Conservation (phyloP, 2,113 vertebrate genomes). For the Hystrix brachyura region DNA sequence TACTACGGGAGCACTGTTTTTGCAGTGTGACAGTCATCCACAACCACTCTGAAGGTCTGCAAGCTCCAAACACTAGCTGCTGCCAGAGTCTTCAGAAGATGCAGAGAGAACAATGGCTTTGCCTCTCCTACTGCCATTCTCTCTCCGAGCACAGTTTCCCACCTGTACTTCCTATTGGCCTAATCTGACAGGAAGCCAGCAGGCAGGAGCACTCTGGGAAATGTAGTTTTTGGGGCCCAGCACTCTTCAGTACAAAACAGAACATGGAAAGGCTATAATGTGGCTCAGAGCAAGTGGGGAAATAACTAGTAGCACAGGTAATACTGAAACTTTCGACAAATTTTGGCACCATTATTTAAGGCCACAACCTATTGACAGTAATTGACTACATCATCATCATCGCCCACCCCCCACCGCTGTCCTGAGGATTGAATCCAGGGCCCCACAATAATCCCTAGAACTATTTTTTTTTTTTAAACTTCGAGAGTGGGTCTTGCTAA, state of each 20-base stretch:
- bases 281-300: background rate
- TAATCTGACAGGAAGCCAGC: slow-evolving; percentile 23
- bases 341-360: background rate
- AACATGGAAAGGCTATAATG: background rate
- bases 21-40: background rate
- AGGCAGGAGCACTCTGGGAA: slow-evolving; percentile 3
- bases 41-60: background rate
- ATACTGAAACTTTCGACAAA: background rate
- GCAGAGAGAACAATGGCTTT: background rate
- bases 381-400: background rate
- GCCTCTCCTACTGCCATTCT: background rate
- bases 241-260: background rate
- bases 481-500: background rate
- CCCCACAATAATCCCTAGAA: background rate
- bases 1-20: background rate
- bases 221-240: slow-evolving; percentile 17
- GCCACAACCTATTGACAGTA: background rate
- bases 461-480: background rate
- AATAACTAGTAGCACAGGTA: slow-evolving; percentile 39
- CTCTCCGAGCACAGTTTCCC: background rate
- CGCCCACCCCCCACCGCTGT: too few relatives aligned
- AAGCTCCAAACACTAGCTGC: background rate
- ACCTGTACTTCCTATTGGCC: background rate
- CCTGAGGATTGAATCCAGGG: background rate
- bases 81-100: background rate